Conservation (phyloP, 2,888 invertebrate genomes). For the Psylliodes chrysocephalus region DNA sequence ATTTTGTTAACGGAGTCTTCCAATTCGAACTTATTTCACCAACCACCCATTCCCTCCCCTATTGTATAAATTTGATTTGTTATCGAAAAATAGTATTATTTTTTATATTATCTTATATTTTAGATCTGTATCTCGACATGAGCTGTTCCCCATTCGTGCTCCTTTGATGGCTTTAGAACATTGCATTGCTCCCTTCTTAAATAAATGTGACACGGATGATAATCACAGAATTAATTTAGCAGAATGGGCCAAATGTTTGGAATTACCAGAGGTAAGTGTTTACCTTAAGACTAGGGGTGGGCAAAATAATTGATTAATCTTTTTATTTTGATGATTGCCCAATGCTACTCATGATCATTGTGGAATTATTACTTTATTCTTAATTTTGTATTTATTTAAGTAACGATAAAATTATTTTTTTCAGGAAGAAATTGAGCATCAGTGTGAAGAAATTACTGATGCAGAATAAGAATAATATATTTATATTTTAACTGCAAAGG, state of each 20-base stretch:
- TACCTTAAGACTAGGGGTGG: background rate
- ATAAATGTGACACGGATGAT: constrained; percentile 87
- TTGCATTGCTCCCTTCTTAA: constrained; percentile 96
- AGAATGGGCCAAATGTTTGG: constrained; percentile 93
- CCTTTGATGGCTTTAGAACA: constrained; percentile 96
- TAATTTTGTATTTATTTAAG: background rate
- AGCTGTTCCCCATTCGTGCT: constrained; percentile 95
- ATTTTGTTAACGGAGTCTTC: no score
- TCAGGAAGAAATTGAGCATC: constrained; percentile 81
- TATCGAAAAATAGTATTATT: no score
- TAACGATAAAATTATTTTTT: constrained; percentile 49
- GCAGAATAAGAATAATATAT: constrained; percentile 41
- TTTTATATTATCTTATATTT: no score
- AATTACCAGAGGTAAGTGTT: constrained; percentile 78
- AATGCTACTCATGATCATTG: no score
- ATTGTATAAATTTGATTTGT: no score
- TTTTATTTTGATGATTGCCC: no score
- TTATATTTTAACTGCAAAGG: constrained; percentile 11
- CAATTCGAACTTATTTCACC: no score
- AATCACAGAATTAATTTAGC: constrained; percentile 90
- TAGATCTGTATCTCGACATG: constrained; percentile 88
- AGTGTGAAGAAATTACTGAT: constrained; percentile 79
- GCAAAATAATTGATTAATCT: no score
- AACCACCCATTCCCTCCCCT: no score
- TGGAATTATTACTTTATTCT: no score